Percentiles rank a stretch among this genome's conserved stretches.
Evolutionary conservation across 1,140 invertebrate species (phyloP).

Genomic region (Glomeris maerens): DNA sequence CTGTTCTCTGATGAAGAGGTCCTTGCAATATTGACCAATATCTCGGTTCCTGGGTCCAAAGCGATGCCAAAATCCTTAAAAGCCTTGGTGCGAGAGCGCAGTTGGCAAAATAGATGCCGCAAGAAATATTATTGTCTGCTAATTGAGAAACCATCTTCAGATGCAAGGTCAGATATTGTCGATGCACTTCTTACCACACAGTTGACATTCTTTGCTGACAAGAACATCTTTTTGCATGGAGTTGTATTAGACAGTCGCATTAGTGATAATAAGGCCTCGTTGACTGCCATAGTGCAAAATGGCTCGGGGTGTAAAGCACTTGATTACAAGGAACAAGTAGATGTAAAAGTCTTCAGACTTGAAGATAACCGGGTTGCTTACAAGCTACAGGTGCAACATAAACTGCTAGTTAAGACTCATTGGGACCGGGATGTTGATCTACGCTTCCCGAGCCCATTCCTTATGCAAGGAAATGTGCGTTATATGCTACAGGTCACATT

Average conservation of each 20-base stretch:
- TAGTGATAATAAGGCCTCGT: too few relatives aligned
- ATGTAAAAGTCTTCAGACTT: too few relatives aligned
- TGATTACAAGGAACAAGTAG: too few relatives aligned
- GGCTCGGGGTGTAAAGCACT: background rate
- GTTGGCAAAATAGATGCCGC: background rate
- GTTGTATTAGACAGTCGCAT: slow-evolving; percentile 24
- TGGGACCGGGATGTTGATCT: slow-evolving; percentile 10
- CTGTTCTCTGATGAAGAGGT: slow-evolving; percentile 54
- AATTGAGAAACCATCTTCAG: slow-evolving; percentile 21
- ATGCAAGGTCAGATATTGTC: slow-evolving; percentile 36
- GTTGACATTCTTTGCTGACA: too few relatives aligned
- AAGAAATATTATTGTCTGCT: slow-evolving; percentile 8
- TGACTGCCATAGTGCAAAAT: background rate
- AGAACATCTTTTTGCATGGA: slow-evolving; percentile 56
- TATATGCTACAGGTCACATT: slow-evolving; percentile 6
- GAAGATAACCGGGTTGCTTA: too few relatives aligned
- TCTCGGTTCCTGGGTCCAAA: slow-evolving; percentile 43
- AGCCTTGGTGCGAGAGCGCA: background rate
- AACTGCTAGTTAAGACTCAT: slow-evolving; percentile 1
- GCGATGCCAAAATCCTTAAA: slow-evolving; percentile 52
- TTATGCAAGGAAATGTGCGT: background rate
- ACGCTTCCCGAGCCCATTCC: background rate
- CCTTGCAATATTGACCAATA: slow-evolving; percentile 66
- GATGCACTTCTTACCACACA: slow-evolving; percentile 49
- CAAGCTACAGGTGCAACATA: too few relatives aligned